These are phyloP conservation scores for Mesorhabditis sp. DNA, from an alignment of 2,888 invertebrate species.

Conservation along the genomic window DNA sequence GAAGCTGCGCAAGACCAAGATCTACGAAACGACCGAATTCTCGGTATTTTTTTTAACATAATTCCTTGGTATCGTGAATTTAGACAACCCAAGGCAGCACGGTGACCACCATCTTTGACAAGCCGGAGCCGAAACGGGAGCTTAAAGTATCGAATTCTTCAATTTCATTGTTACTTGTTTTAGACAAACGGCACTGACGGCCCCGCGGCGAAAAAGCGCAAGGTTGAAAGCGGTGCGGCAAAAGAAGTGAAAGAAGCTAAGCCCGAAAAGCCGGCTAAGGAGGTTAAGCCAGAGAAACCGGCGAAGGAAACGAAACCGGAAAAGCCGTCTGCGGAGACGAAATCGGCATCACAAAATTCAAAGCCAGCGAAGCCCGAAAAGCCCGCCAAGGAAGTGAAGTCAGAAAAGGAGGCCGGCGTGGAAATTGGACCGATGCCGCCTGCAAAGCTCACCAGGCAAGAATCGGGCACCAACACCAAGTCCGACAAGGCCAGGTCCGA, in stretches of 20 bases:
- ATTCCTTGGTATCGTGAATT: not conserved
- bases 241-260: not conserved
- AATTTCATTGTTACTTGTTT: too few relatives aligned
- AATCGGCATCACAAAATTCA: too few relatives aligned
- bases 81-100: not conserved
- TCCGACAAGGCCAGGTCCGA: not conserved
- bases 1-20: conserved; percentile 31
- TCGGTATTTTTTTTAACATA: conserved; percentile 1
- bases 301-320: conserved; percentile 5
- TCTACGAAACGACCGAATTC: conserved; percentile 13
- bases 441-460: not conserved
- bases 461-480: conserved; percentile 7
- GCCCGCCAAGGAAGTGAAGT: not conserved
- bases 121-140: too few relatives aligned
- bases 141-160: too few relatives aligned
- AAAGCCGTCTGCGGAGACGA: too few relatives aligned
- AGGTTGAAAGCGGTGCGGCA: too few relatives aligned
- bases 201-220: too few relatives aligned
- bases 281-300: not conserved
- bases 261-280: conserved; percentile 5
- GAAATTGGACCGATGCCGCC: too few relatives aligned
- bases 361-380: not conserved
- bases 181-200: too few relatives aligned
- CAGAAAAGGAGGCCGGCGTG: conserved; percentile 1
- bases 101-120: not conserved